These are phyloP conservation scores for Mormyrus lacerda DNA, from an alignment of 2,113 vertebrate species.

Conservation along the genomic window DNA sequence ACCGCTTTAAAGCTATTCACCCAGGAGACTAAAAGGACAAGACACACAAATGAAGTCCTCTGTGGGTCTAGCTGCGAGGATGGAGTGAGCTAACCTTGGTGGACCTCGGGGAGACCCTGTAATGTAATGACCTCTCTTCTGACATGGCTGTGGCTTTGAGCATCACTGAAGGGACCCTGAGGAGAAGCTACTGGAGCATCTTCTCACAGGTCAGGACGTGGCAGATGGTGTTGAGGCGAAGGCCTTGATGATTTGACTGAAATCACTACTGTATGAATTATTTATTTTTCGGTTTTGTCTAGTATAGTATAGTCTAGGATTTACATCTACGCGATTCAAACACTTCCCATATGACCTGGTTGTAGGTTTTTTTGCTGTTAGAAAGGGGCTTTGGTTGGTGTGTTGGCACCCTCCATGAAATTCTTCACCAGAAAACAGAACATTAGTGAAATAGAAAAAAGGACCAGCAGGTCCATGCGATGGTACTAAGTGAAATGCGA, in stretches of 20 bases:
- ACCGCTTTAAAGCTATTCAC: conserved; percentile 8
- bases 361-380: background rate
- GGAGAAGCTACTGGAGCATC: background rate
- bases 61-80: background rate
- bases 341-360: background rate
- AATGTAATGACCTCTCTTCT: conserved; percentile 8
- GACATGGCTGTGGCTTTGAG: background rate
- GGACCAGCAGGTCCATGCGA: background rate
- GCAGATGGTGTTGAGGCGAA: background rate
- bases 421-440: background rate
- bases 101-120: background rate
- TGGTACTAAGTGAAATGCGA: no score
- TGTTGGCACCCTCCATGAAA: background rate
- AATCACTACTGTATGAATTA: background rate
- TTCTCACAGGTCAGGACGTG: background rate
- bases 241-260: background rate
- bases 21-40: background rate
- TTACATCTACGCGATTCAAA: background rate
- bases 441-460: background rate
- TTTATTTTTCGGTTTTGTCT: no score
- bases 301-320: background rate
- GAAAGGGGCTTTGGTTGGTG: background rate
- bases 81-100: background rate
- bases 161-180: background rate
- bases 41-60: conserved; percentile 1